phyloP scores from a whole-genome alignment of 2,797 vertebrate species.

The Atherinosoma microstoma region DNA sequence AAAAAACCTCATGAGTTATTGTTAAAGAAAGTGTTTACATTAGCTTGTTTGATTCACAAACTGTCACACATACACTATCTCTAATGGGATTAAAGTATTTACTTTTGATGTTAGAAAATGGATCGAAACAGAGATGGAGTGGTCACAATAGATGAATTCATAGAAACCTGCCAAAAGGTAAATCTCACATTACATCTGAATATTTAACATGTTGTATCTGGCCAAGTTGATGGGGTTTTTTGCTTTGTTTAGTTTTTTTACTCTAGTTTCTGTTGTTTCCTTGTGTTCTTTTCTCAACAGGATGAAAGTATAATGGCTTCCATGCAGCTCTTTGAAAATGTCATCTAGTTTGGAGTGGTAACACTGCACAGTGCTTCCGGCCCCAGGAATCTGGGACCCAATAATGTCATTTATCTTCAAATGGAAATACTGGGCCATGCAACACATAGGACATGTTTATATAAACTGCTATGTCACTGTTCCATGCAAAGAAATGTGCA shows the following conservation, averaged over 20 bases:
- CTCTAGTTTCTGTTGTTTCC: neutral
- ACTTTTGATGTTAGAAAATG: conserved; percentile 89
- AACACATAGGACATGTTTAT: conserved; percentile 33
- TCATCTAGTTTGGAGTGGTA: conserved; percentile 83
- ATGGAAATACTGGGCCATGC: conserved; percentile 22
- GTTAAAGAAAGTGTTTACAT: neutral
- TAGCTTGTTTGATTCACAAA: neutral
- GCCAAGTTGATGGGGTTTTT: neutral
- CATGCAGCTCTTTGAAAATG: conserved; percentile 96
- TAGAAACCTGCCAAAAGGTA: conserved; percentile 96
- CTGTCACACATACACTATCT: no score
- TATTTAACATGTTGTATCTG: neutral
- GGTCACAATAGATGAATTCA: conserved; percentile 96
- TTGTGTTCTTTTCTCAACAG: conserved; percentile 70
- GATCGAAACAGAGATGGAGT: conserved; percentile 95
- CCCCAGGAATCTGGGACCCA: conserved; percentile 12
- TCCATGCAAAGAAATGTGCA: conserved; percentile 37
- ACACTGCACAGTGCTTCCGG: conserved; percentile 33
- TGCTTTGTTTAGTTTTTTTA: neutral
- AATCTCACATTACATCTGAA: neutral
- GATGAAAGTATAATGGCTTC: conserved; percentile 95
- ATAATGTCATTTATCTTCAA: conserved; percentile 15
- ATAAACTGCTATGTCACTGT: conserved; percentile 20
- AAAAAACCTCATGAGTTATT: neutral
- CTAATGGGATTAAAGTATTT: neutral